Evolutionary conservation across 2,797 vertebrate genomes (phyloP), one percentile per base, ranked within the genome.

Genomic region (Helostoma temminkii): DNA sequence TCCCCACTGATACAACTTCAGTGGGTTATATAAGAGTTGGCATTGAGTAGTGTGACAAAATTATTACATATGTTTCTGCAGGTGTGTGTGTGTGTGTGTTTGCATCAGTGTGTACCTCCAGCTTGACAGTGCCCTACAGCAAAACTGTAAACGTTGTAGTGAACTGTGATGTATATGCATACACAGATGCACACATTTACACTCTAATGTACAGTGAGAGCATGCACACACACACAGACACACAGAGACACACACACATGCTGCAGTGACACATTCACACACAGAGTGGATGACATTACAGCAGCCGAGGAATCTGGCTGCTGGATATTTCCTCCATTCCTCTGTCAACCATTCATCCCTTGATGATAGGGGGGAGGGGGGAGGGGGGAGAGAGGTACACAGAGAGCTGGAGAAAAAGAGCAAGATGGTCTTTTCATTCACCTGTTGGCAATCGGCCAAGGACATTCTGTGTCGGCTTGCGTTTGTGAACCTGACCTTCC

Each of bases 391-490:
- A 69, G 64, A 78, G 39, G 63, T 59, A 54, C 25, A 77, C 43
- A 76, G 30, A 70, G 58, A 60, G 61, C 63, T 16, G 61, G 76
- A 70, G 34, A 78, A 56, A 56, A 49, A 68, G 58, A 60, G 24
- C 54, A 65, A 60, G 63, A 69, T 68, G 57, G 53, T 82, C 48
- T 84, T 83, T 83, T 90, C 85, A 83, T 85, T 85, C 79, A 75
- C 32, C 49, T 36, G 3, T 76, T 92, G 92, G 89, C 71, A 1
- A 28, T 2, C 19, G 3, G 68, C 94, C 95, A 96, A 94, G 94
- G 94, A 96, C 93, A 95, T 94, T 93, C 93, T 94, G 95, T 96
- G 92, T 95, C 90, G 71, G 64, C 88, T 70, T 78, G 80, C 81
- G 79, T 87, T 80, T 80, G 86, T 71, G 75, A 87, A 73, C 59